These are phyloP conservation scores for Spisula subtruncata DNA, from an alignment of 2,888 invertebrate genomes.

Conservation along the genomic window DNA sequence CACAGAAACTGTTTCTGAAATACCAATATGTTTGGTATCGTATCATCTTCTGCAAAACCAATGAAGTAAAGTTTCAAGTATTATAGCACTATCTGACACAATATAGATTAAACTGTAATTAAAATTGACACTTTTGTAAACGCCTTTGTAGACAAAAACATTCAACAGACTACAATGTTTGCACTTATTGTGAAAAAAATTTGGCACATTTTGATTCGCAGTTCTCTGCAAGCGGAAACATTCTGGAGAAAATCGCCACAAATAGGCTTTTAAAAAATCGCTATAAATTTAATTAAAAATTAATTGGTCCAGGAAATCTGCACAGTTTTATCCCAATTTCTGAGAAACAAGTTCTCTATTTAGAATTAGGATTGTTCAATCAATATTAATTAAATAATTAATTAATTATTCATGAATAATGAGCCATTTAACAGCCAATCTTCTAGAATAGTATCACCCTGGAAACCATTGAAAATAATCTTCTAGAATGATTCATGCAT, in stretches of 20 bases:
- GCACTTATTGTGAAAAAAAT: not conserved
- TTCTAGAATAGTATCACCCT: not conserved
- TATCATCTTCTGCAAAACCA: not conserved
- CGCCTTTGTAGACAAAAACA: slow-evolving; percentile 1
- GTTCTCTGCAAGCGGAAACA: not conserved
- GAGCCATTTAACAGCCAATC: not conserved
- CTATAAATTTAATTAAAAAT: not conserved
- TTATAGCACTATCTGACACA: not conserved
- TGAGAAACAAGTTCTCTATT: not conserved
- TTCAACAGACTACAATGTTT: not conserved
- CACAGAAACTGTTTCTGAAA: no score
- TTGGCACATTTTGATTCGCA: not conserved
- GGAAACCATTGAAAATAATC: not conserved
- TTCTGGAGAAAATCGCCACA: not conserved
- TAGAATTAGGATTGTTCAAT: not conserved
- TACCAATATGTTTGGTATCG: no score
- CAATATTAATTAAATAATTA: not conserved
- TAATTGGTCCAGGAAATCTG: slow-evolving; percentile 3
- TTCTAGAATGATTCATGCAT: not conserved
- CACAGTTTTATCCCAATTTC: not conserved
- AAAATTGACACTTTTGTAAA: slow-evolving; percentile 9
- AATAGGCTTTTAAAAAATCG: not conserved
- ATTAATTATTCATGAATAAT: not conserved
- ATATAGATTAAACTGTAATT: slow-evolving; percentile 11
- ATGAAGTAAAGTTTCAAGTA: not conserved